A percentile compares a stretch with the other conserved stretches of the same genome.
Evolutionary conservation across 2,888 invertebrate species (phyloP).

Genomic region (Drosophila phalerata): DNA sequence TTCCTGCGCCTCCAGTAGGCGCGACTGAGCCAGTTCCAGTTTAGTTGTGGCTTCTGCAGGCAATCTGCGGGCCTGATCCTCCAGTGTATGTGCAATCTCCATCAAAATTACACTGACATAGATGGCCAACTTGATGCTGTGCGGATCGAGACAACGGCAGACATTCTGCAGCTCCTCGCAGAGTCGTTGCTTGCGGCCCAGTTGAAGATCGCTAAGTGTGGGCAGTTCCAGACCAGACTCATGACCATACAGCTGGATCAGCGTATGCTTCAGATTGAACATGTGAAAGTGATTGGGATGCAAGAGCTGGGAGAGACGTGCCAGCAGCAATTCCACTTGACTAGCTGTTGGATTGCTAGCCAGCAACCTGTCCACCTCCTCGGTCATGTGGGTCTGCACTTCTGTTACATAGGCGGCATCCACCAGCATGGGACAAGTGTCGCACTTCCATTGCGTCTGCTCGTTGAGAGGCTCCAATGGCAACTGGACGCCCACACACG

Average conservation of each 20-base stretch:
- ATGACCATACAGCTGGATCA: slow-evolving; percentile 92
- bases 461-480: slow-evolving; percentile 90
- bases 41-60: slow-evolving; percentile 39
- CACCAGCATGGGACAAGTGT: slow-evolving; percentile 89
- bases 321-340: slow-evolving; percentile 88
- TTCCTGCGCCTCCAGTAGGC: slow-evolving; percentile 75
- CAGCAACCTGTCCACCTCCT: slow-evolving; percentile 90
- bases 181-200: slow-evolving; percentile 89
- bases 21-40: slow-evolving; percentile 63
- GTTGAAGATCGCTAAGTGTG: slow-evolving; percentile 87
- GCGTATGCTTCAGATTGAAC: slow-evolving; percentile 92
- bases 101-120: slow-evolving; percentile 92
- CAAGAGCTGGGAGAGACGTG: slow-evolving; percentile 90
- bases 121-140: slow-evolving; percentile 90
- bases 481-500: slow-evolving; percentile 90
- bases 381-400: slow-evolving; percentile 90
- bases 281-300: slow-evolving; percentile 94
- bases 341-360: slow-evolving; percentile 86
- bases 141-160: slow-evolving; percentile 90
- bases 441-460: slow-evolving; percentile 92
- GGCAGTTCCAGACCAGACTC: slow-evolving; percentile 87
- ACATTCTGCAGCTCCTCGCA: slow-evolving; percentile 89
- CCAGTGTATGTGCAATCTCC: slow-evolving; percentile 88
- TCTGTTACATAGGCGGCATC: slow-evolving; percentile 87
- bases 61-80: slow-evolving; percentile 86